Evolutionary conservation across 2,888 invertebrate species (phyloP).

Genomic region (Aphelenchoides bicaudatus): DNA sequence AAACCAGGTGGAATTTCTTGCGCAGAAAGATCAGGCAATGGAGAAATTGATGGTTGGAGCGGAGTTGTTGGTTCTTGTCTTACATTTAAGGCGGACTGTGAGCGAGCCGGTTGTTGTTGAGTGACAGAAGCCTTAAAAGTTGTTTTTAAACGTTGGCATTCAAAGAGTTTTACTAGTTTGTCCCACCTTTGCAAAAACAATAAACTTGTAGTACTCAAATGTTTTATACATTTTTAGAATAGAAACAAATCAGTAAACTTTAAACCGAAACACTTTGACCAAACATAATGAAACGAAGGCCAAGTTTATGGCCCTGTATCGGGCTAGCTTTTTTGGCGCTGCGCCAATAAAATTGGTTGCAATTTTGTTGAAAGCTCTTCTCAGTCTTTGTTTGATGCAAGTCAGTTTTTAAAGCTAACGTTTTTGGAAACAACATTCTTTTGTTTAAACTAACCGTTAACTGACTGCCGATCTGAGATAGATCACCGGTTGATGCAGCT

Average conservation of each 20-base stretch:
- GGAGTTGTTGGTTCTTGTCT: not conserved
- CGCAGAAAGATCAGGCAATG: constrained; percentile 4
- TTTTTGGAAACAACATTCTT: not conserved
- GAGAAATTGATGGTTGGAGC: not conserved
- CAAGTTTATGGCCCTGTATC: no score
- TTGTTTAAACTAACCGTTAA: constrained; percentile 23
- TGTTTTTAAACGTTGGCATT: not conserved
- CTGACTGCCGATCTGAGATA: constrained; percentile 29
- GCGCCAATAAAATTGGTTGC: no score
- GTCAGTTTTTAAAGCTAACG: no score
- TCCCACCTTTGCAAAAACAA: constrained; percentile 1
- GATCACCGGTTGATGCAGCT: constrained; percentile 33
- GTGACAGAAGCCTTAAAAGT: no score
- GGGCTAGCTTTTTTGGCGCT: no score
- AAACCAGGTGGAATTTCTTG: constrained; percentile 45
- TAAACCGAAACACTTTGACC: no score
- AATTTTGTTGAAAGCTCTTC: no score
- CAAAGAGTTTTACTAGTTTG: not conserved
- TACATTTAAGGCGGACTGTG: constrained; percentile 27
- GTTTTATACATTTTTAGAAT: no score
- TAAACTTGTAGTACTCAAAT: no score
- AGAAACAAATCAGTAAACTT: no score
- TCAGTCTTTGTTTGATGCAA: no score
- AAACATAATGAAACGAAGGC: not conserved
- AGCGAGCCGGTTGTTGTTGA: constrained; percentile 19